These are phyloP conservation scores for Drosophila kikkawai DNA, from an alignment of 1,140 invertebrate species.

Conservation along the genomic window DNA sequence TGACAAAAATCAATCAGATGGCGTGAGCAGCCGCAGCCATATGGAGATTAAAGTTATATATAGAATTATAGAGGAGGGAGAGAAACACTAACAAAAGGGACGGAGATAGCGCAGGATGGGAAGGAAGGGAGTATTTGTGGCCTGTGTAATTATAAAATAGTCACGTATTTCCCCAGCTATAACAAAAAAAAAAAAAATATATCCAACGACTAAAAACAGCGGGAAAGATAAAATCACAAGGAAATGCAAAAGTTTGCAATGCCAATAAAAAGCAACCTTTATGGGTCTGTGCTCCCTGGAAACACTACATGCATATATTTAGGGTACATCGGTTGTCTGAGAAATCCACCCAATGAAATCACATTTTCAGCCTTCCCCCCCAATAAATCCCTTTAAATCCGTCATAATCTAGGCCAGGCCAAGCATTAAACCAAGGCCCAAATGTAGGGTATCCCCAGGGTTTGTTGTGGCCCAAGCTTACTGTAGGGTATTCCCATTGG, in stretches of 20 bases:
- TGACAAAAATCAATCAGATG: conserved; percentile 72
- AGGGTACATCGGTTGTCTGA: conserved; percentile 1
- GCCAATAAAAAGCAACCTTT: conserved; percentile 31
- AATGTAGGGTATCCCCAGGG: conserved; percentile 15
- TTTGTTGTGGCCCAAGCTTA: background rate
- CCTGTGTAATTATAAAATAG: conserved; percentile 65
- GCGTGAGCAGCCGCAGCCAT: conserved; percentile 55
- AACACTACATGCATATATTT: no score
- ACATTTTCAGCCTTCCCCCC: conserved; percentile 2
- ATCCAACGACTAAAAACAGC: conserved; percentile 46
- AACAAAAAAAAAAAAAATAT: conserved; percentile 11
- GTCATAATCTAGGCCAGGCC: conserved; percentile 18
- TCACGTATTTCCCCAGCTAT: conserved; percentile 61
- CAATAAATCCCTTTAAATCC: conserved; percentile 11
- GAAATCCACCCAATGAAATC: conserved; percentile 1
- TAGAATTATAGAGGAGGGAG: conserved; percentile 4
- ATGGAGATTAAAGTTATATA: conserved; percentile 71
- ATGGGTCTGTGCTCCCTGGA: conserved; percentile 20
- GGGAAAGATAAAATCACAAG: conserved; percentile 30
- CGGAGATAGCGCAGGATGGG: background rate
- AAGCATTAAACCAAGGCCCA: conserved; percentile 11
- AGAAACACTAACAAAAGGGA: background rate
- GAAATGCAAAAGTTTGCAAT: conserved; percentile 28
- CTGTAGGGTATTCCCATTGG: conserved; percentile 30
- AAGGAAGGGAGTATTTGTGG: conserved; percentile 11